Percentiles rank a stretch among this genome's conserved stretches.
Evolutionary conservation across 2,888 invertebrate genomes (phyloP).

Genomic region (Myopa tessellatipennis): DNA sequence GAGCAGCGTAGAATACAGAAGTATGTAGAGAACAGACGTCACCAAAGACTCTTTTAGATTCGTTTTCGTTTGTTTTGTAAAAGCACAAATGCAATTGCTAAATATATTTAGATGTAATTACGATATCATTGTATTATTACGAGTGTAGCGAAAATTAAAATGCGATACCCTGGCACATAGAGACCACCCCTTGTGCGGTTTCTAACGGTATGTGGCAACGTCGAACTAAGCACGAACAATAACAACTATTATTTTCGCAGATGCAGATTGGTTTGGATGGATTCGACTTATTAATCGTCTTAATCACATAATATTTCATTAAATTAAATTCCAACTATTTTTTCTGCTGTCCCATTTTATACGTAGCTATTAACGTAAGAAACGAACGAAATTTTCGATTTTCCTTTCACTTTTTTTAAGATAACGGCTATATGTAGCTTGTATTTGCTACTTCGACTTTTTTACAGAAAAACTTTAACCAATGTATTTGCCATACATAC

Average conservation of each 20-base stretch:
- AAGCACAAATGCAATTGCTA: too few species aligned
- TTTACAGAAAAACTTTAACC: too few species aligned
- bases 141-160: not conserved
- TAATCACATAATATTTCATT: slow-evolving; percentile 29
- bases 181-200: not conserved
- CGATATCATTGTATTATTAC: too few species aligned
- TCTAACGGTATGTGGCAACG: not conserved
- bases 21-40: too few species aligned
- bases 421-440: not conserved
- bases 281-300: slow-evolving; percentile 10
- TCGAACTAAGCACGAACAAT: not conserved
- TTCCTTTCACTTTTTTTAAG: slow-evolving; percentile 35
- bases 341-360: slow-evolving; percentile 3
- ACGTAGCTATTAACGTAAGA: not conserved
- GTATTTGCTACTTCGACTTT: not conserved
- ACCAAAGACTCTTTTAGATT: too few species aligned
- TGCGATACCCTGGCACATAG: not conserved
- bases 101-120: too few species aligned
- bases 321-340: slow-evolving; percentile 36
- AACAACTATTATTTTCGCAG: not conserved
- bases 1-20: too few species aligned
- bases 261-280: not conserved
- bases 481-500: too few species aligned
- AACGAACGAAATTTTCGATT: slow-evolving; percentile 8
- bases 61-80: too few species aligned